Percentiles rank a stretch among this genome's conserved stretches.
These are phyloP conservation scores for Theristus sp. DNA, from an alignment of 2,888 invertebrate genomes.

Conservation along the genomic window DNA sequence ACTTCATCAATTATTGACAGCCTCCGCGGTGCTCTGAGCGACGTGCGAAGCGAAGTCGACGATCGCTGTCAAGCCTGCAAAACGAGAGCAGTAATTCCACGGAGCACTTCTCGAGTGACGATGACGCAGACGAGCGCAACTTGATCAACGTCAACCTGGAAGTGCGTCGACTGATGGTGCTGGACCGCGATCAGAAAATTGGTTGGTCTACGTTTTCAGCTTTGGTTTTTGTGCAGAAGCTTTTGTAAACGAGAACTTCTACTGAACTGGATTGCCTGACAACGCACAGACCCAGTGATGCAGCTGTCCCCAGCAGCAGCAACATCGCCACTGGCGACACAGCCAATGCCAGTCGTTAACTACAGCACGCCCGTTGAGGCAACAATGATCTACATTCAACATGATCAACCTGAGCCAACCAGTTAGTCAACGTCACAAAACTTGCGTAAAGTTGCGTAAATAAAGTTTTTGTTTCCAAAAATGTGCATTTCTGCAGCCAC, in stretches of 20 bases:
- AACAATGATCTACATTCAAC: no score
- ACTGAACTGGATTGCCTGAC: no score
- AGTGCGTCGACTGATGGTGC: constrained; percentile 5
- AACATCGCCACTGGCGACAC: not conserved
- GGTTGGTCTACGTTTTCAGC: not conserved
- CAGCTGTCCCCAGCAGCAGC: not conserved
- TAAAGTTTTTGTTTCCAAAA: no score
- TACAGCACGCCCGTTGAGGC: not conserved
- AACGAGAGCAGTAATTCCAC: not conserved
- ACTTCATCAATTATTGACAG: not conserved
- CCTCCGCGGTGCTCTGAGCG: not conserved
- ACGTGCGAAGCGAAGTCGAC: not conserved
- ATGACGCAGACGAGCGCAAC: not conserved
- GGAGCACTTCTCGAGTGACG: no score
- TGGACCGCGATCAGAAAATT: constrained; percentile 1
- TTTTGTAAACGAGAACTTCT: no score
- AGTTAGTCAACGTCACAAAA: no score
- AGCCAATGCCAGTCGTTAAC: not conserved
- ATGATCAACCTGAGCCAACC: no score
- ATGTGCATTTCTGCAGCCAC: no score
- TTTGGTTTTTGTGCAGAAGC: no score
- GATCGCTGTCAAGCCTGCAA: not conserved
- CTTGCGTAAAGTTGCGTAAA: no score
- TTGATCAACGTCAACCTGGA: constrained; percentile 5
- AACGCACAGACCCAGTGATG: not conserved